Evolutionary conservation across 2,888 invertebrate genomes (phyloP).

Genomic region (Dasysyrphus tricinctus): DNA sequence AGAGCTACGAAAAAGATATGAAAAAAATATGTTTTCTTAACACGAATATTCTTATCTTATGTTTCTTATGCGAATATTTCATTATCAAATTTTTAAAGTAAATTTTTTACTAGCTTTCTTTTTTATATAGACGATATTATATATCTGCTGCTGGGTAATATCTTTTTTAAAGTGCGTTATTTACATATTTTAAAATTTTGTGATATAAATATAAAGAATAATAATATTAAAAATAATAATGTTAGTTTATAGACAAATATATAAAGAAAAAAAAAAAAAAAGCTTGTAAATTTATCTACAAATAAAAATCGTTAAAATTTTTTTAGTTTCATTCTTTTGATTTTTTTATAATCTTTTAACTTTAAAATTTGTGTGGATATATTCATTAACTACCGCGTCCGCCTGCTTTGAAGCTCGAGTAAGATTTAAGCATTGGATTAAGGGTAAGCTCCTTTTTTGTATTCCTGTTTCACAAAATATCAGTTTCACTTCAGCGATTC

Average conservation of each 20-base stretch:
- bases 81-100: background rate
- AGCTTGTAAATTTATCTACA: constrained; percentile 17
- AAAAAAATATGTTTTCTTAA: constrained; percentile 69
- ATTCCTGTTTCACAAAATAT: too few relatives aligned
- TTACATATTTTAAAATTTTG: constrained; percentile 30
- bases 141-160: constrained; percentile 41
- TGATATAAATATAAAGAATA: constrained; percentile 36
- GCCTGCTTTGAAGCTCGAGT: too few relatives aligned
- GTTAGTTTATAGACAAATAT: constrained; percentile 2
- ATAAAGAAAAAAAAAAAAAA: background rate
- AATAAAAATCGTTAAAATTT: constrained; percentile 8
- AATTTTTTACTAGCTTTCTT: constrained; percentile 5
- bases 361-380: background rate
- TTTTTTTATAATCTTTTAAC: background rate
- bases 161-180: constrained; percentile 31
- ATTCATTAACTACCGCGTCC: too few relatives aligned
- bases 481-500: too few relatives aligned
- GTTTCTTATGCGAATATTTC: background rate
- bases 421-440: too few relatives aligned
- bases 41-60: background rate
- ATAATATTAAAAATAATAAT: constrained; percentile 5
- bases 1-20: constrained; percentile 78
- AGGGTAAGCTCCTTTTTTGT: too few relatives aligned
- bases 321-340: background rate
- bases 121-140: background rate